Base-by-base conservation (phyloP, 2,888 invertebrate genomes). In the Meteorus cinctellus region DNA sequence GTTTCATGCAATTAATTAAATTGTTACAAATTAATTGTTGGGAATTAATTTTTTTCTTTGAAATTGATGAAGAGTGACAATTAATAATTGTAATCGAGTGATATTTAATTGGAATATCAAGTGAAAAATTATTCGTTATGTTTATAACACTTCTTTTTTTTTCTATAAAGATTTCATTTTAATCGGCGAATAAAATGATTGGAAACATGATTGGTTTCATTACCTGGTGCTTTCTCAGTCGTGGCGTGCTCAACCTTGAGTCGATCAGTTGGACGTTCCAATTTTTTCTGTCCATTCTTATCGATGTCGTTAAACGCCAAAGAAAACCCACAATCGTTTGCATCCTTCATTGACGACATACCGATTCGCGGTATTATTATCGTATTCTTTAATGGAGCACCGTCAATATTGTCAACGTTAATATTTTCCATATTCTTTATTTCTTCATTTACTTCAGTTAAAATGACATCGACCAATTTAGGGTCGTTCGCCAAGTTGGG, bases 401-500 rank as follows among this genome's bases (percentile, higher is more conserved):
- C 31, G 27, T 60, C 10, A 76, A 71, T 76, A 78, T 78, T 14
- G 70, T 80, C 71, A 79, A 81, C 62, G 19, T 55, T 24, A 74
- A 70, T 79, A 62, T 74, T 62, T 51, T 83, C 81, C 48, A 77
- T 65, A 60, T 72, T 76, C 63, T 51, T 48, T 62, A 70, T 65
- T 59, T 76, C 60, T 60, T 59, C 74, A 73, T 74, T 59, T 24
- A 65, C 71, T 41, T 72, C 72, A 31, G 36, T 62, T 36, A 67
- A 41, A 8, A 76, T 74, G 31, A 77, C 80, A 34, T 82, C 65
- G 79, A 83, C 77, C 73, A 83, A 77, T 71, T 83, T 80, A 66
- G 86, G 82, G 71, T 87, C 87, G 85, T 79, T 85, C 84, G 78
- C 81, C 83, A 81, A 84, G 84, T 81, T 84, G 82, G 86, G 86